These are phyloP conservation scores for Nomada flava DNA, from an alignment of 2,888 invertebrate genomes.

Conservation along the genomic window DNA sequence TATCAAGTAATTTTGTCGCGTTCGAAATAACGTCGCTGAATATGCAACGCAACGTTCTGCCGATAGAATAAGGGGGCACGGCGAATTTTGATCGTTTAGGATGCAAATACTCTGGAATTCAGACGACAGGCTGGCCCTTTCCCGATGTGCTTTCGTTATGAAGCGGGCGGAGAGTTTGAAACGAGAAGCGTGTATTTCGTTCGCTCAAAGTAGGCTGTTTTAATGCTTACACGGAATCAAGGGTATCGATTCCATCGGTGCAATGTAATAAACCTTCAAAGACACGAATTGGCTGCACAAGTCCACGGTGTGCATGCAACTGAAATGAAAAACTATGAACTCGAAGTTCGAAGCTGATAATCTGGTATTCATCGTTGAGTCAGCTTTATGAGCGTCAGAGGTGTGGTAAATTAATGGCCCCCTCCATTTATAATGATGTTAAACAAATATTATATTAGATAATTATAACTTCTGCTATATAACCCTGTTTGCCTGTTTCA, in stretches of 20 bases:
- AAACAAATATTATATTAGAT: too few relatives aligned
- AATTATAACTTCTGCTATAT: too few relatives aligned
- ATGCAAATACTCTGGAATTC: conserved; percentile 45
- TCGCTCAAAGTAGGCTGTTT: neutral
- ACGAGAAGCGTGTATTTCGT: neutral
- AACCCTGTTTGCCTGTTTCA: neutral
- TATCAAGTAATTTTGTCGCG: conserved; percentile 64
- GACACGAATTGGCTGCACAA: neutral
- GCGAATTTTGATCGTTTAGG: conserved; percentile 53
- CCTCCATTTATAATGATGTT: too few relatives aligned
- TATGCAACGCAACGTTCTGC: conserved; percentile 51
- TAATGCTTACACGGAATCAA: neutral
- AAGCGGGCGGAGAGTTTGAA: conserved; percentile 1
- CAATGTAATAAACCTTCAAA: neutral
- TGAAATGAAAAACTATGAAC: neutral
- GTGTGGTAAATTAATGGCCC: too few relatives aligned
- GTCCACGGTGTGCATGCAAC: too few relatives aligned
- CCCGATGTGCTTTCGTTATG: conserved; percentile 9
- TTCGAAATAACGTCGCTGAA: conserved; percentile 58
- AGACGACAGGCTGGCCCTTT: conserved; percentile 17
- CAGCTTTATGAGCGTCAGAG: too few relatives aligned
- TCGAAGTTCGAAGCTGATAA: neutral
- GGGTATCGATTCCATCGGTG: neutral
- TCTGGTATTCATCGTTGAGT: too few relatives aligned
- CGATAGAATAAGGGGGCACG: conserved; percentile 26